Base-by-base conservation (phyloP, 2,113 vertebrate species). In the Bombycilla garrulus region DNA sequence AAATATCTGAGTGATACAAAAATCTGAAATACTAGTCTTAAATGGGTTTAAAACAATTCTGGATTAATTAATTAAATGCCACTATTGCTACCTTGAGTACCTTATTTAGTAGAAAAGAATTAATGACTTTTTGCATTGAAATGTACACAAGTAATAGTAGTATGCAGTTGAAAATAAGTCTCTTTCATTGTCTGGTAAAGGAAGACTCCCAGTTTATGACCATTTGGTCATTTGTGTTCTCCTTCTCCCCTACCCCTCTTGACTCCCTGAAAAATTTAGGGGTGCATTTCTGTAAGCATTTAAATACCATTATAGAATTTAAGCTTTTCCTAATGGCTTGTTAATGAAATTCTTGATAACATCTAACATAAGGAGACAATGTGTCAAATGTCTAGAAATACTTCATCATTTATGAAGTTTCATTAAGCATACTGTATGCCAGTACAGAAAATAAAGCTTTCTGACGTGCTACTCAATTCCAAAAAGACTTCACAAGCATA, bases 191-290 rank as follows among this genome's bases (percentile, higher is more conserved):
- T 70, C 51, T 82, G 31, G 13, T 14, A 25, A 86, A 71, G 53
- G 26, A 66, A 67, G 12, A 70, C 31, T 81, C 50, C 11, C 9
- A 47, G 20, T 48, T 38, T 95, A 44, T 11, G n/a, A 73, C 13
- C 19, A 19, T 64, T 47, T 70, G 33, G 61, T 82, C 11, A 29
- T 29, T 85, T 42, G 2, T 58, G 31, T 86, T 81, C 56, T 77
- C 15, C 16, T 58, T 86, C 23, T 81, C 4, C 23, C 6, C 10
- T 15, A 4, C 1, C 3, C 2, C 0, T 1, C 22, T 29, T 35
- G 10, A 58, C 4, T 7, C 5, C 16, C 33, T 61, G 14, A 50
- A 77, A 85, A 87, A 71, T 1, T 15, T 20, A 81, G n/a, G 61
- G 9, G 4, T 61, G 23, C 8, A 1, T 94, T 97, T 88, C 67